Conservation (phyloP, 2,113 vertebrate genomes). For the Chinchilla lanigera region DNA sequence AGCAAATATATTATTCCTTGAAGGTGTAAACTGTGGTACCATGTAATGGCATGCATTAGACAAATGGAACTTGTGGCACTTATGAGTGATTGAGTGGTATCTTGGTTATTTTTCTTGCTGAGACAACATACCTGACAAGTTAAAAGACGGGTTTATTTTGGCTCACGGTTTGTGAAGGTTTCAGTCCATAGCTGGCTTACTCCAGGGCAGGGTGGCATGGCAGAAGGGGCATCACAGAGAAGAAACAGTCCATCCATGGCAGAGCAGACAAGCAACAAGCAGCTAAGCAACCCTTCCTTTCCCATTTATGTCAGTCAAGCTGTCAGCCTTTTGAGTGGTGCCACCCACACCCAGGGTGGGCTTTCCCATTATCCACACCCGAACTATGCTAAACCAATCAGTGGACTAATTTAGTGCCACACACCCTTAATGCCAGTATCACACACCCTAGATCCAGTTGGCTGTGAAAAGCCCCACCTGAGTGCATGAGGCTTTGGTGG, state of each 20-base stretch:
- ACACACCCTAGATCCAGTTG: not conserved
- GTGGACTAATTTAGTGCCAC: not conserved
- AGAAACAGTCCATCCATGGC: not conserved
- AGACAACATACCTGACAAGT: not conserved
- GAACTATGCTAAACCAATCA: not conserved
- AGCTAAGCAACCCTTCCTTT: not conserved
- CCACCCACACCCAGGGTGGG: not conserved
- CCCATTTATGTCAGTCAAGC: not conserved
- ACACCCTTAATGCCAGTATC: not conserved
- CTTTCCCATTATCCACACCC: too few relatives aligned
- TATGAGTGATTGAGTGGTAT: not conserved
- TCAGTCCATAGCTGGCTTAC: not conserved
- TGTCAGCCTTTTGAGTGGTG: not conserved
- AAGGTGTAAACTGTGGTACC: not conserved
- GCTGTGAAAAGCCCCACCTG: not conserved
- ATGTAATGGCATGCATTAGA: not conserved
- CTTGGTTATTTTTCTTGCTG: not conserved
- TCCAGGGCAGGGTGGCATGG: not conserved
- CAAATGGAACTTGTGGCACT: not conserved
- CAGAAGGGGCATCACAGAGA: not conserved
- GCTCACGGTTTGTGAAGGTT: not conserved
- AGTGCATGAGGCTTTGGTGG: not conserved
- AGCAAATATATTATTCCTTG: constrained; percentile 38
- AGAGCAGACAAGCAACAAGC: not conserved
- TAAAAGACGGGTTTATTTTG: not conserved